These are phyloP conservation scores for Cerceris ruficornis DNA, from an alignment of 2,888 invertebrate genomes.

Conservation along the genomic window DNA sequence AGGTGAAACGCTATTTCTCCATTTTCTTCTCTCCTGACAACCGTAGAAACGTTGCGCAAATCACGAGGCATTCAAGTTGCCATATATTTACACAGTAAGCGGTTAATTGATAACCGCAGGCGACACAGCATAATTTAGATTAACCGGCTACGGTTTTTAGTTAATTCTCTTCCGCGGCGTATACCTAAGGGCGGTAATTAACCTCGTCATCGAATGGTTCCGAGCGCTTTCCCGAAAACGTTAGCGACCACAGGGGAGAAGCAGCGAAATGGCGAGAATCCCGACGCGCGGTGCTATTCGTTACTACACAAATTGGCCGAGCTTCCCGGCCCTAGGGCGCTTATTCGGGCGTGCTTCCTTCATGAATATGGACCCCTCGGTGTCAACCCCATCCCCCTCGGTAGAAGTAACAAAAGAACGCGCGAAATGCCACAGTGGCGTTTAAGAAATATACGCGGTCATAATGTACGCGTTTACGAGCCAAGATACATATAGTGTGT, in stretches of 20 bases:
- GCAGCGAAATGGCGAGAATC: constrained; percentile 15
- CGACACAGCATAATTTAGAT: neutral
- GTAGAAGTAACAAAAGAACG: constrained; percentile 40
- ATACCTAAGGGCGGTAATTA: constrained; percentile 27
- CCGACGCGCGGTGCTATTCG: constrained; percentile 31
- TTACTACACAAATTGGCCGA: constrained; percentile 52
- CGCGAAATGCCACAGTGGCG: constrained; percentile 14
- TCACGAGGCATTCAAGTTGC: too few species aligned
- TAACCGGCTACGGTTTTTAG: constrained; percentile 6
- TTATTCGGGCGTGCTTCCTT: constrained; percentile 57
- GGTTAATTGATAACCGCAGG: constrained; percentile 1
- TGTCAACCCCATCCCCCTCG: constrained; percentile 23
- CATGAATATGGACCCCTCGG: constrained; percentile 60
- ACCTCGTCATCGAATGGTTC: constrained; percentile 17
- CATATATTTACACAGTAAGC: neutral
- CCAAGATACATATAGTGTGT: neutral
- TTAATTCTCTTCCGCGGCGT: constrained; percentile 5
- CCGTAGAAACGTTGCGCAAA: too few species aligned
- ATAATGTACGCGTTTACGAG: constrained; percentile 23
- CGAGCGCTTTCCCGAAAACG: constrained; percentile 24
- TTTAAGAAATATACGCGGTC: constrained; percentile 44
- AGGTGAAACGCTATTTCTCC: too few species aligned
- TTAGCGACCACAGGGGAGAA: neutral
- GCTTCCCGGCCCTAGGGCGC: constrained; percentile 31
- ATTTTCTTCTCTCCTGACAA: too few species aligned